A percentile compares a stretch with the other conserved stretches of the same genome.
These are phyloP conservation scores for Leucophenga maculata DNA, from an alignment of 2,888 invertebrate genomes.

Conservation along the genomic window DNA sequence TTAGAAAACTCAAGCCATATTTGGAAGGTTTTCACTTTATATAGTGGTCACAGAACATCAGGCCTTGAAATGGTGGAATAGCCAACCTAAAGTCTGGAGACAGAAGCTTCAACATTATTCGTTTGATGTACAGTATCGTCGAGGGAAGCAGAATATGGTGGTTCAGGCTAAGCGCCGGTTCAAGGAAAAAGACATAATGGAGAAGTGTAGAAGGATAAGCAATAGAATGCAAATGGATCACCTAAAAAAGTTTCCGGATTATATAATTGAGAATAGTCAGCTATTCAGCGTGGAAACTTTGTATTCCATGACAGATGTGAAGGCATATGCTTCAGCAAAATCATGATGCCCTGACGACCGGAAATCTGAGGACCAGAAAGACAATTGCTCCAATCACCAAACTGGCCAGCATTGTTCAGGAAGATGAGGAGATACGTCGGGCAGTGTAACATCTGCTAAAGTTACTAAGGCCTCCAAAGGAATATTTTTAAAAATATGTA, in stretches of 20 bases:
- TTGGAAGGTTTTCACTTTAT: too few relatives aligned
- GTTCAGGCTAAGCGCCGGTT: not conserved
- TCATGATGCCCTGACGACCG: conserved; percentile 31
- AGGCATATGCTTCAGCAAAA: conserved; percentile 21
- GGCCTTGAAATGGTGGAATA: too few relatives aligned
- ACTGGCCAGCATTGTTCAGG: conserved; percentile 32
- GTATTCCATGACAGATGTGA: too few relatives aligned
- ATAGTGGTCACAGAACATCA: too few relatives aligned
- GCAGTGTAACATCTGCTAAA: conserved; percentile 27
- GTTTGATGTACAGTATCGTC: too few relatives aligned
- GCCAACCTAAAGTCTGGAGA: too few relatives aligned
- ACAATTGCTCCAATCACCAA: conserved; percentile 26
- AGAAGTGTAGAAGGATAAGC: conserved; percentile 10
- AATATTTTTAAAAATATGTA: too few relatives aligned
- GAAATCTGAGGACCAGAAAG: conserved; percentile 34
- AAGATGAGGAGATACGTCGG: conserved; percentile 28
- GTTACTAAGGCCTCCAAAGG: conserved; percentile 33
- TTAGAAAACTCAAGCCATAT: too few relatives aligned
- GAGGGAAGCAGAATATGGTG: conserved; percentile 24
- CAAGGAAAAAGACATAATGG: not conserved
- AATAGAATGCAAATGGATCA: not conserved
- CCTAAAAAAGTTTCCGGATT: conserved; percentile 22
- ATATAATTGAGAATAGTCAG: conserved; percentile 4
- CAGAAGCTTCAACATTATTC: conserved; percentile 36
- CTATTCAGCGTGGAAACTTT: too few relatives aligned